These are phyloP conservation scores for Mola mola DNA, from an alignment of 2,113 vertebrate genomes.

Conservation along the genomic window DNA sequence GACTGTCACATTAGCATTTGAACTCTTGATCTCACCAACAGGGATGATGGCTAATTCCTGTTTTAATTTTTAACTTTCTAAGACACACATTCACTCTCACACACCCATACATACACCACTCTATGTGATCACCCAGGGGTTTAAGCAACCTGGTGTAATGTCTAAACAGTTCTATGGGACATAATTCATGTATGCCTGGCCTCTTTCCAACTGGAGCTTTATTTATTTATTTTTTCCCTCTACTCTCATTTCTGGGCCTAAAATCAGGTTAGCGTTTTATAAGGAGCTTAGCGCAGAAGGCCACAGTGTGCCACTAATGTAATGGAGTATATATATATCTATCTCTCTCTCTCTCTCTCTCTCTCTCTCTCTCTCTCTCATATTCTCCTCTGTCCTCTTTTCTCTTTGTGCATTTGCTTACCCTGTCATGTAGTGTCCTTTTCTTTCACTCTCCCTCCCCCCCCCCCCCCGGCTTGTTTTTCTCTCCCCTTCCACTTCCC, in stretches of 20 bases:
- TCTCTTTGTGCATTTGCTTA: constrained; percentile 62
- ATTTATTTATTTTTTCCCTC: constrained; percentile 58
- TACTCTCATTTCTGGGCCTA: constrained; percentile 79
- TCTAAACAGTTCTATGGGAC: constrained; percentile 49
- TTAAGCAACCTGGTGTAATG: constrained; percentile 39
- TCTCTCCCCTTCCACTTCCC: constrained; percentile 38
- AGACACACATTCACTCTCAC: not conserved
- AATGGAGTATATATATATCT: constrained; percentile 57
- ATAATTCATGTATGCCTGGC: constrained; percentile 58
- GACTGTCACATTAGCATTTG: not conserved
- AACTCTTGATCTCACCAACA: not conserved
- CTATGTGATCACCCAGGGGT: constrained; percentile 26
- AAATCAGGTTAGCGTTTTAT: constrained; percentile 83
- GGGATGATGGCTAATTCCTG: not conserved
- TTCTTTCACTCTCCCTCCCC: constrained; percentile 40
- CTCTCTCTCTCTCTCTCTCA: constrained; percentile 34
- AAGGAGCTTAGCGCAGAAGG: constrained; percentile 81
- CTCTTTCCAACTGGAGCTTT: constrained; percentile 74
- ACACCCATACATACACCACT: not conserved
- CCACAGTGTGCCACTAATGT: constrained; percentile 79
- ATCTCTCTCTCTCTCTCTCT: constrained; percentile 39
- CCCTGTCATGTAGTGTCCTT: constrained; percentile 68
- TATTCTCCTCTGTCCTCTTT: constrained; percentile 71
- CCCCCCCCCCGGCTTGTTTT: constrained; percentile 23
- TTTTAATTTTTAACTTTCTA: constrained; percentile 9